A percentile compares a stretch with the other conserved stretches of the same genome.
Evolutionary conservation across 2,888 invertebrate genomes (phyloP).

Genomic region (Cosmia pyralina): DNA sequence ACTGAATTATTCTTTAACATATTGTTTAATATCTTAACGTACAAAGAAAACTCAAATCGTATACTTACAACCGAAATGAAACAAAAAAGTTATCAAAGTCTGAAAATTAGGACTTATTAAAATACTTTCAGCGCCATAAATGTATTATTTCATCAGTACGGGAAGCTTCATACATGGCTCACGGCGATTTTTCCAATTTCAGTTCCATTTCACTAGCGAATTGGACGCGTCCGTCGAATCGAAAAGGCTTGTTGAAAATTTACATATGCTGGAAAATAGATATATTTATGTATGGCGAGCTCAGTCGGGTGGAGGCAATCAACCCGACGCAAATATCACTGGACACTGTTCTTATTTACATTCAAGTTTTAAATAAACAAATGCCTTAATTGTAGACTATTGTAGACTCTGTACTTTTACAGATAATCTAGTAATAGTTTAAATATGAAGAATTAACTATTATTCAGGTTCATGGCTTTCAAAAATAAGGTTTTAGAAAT

Average conservation of each 20-base stretch:
- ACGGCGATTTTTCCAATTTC: slow-evolving; percentile 85
- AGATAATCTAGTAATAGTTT: too few species aligned
- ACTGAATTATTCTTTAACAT: too few species aligned
- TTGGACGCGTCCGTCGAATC: slow-evolving; percentile 85
- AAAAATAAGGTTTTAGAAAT: too few species aligned
- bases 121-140: slow-evolving; percentile 23
- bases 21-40: background rate
- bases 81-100: background rate
- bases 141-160: slow-evolving; percentile 62
- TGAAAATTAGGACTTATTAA: background rate
- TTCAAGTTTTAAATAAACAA: slow-evolving; percentile 76
- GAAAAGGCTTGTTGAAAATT: slow-evolving; percentile 88
- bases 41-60: background rate
- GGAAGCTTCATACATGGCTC: slow-evolving; percentile 71
- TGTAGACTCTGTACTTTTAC: too few species aligned
- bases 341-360: slow-evolving; percentile 76
- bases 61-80: background rate
- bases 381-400: slow-evolving; percentile 69
- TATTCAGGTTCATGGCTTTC: too few species aligned
- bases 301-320: slow-evolving; percentile 82
- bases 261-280: slow-evolving; percentile 84
- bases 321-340: slow-evolving; percentile 80
- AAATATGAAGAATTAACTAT: too few species aligned
- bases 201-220: slow-evolving; percentile 82
- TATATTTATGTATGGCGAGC: slow-evolving; percentile 69